Evolutionary conservation across 2,797 vertebrate genomes (phyloP), one percentile per base, ranked within the genome.

Genomic region (Falco berigora): DNA sequence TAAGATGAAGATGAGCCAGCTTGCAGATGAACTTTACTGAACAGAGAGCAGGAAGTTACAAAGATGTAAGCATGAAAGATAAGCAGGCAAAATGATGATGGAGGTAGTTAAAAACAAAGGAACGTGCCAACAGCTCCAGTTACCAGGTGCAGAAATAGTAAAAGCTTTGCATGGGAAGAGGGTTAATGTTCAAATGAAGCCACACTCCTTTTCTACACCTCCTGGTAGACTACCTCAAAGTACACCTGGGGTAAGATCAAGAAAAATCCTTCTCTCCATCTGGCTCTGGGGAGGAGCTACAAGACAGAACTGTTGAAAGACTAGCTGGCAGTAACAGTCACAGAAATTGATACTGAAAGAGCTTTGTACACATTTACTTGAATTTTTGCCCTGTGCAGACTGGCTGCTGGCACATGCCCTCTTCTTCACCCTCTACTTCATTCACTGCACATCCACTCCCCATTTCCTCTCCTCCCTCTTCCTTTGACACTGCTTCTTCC

Each of bases 1-100:
- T 46, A 89, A 86, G 83, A 89, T 53, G 72, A 92, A 79, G 76
- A 90, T 55, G 36, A 82, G 86, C 23, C 80, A 95, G 83, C 42
- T 56, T 77, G 52, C 50, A 38, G 32, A 82, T 89, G 86, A 96
- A 94, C 83, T 87, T 86, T 16, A 55, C 49, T 77, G 63, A 61
- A 93, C 36, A 56, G 62, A 14, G 40, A 96, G 88, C 73, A 95
- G 93, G 90, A 96, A 89, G 90, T 74, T 92, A 76, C 63, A 87
- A 79, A 95, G 88, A 96, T 90, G 71, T 21, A 88, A 95, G 76
- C 74, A 74, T 18, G 15, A 85, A 84, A 95, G 90, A 92, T 78
- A 92, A 95, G 89, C 46, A 59, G 24, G 14, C 14, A 88, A 76
- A 94, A 88, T 1, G 3, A 93, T 64, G 59, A 94, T 12, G 18